Conservation (phyloP, 1,140 invertebrate genomes). For the Tenebrio molitor region DNA sequence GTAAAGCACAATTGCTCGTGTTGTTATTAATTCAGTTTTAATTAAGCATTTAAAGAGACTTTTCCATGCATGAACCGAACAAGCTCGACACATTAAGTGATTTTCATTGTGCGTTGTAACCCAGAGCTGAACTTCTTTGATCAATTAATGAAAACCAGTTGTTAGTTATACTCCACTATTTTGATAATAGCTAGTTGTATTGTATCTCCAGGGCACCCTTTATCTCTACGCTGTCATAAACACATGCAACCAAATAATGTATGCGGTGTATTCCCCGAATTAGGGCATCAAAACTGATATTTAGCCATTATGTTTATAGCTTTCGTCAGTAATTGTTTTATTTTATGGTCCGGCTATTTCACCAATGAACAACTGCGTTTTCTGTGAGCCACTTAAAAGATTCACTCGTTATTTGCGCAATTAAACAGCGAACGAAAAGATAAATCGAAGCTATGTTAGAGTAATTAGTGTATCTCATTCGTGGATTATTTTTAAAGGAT, state of each 20-base stretch:
- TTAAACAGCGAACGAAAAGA: neutral
- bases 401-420: slow-evolving; percentile 8
- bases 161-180: slow-evolving; percentile 29
- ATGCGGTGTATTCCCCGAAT: slow-evolving; percentile 17
- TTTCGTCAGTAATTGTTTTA: slow-evolving; percentile 18
- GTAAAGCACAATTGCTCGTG: neutral
- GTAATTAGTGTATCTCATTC: slow-evolving; percentile 37
- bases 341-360: neutral
- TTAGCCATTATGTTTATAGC: slow-evolving; percentile 11
- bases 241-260: slow-evolving; percentile 44
- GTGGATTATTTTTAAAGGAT: slow-evolving; percentile 37
- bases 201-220: slow-evolving; percentile 40
- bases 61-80: slow-evolving; percentile 23
- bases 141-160: slow-evolving; percentile 46
- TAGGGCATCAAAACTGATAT: slow-evolving; percentile 31
- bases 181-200: slow-evolving; percentile 44
- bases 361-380: neutral
- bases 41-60: slow-evolving; percentile 16
- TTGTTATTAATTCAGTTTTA: slow-evolving; percentile 23
- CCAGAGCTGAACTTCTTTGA: slow-evolving; percentile 16
- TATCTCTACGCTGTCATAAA: slow-evolving; percentile 44
- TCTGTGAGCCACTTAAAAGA: neutral
- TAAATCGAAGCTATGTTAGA: slow-evolving; percentile 15
- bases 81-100: slow-evolving; percentile 19
- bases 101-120: slow-evolving; percentile 22